Conservation (phyloP, 2,113 vertebrate species). For the Trichomycterus rosablanca region DNA sequence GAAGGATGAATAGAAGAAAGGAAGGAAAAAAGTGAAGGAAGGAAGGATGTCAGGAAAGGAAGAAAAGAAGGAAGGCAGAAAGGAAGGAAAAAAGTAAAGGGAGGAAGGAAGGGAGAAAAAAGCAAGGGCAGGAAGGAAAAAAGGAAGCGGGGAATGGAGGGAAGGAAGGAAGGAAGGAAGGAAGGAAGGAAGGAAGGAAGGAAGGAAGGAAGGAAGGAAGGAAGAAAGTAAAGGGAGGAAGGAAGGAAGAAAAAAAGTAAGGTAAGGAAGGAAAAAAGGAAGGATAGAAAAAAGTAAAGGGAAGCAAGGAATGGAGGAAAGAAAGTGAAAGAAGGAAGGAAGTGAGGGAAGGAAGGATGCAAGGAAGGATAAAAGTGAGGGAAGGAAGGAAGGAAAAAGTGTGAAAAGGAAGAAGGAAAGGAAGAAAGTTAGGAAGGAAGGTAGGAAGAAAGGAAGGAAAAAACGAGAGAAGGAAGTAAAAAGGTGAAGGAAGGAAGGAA, state of each 20-base stretch:
- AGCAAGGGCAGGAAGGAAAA: not conserved
- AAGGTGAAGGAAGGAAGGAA: not conserved
- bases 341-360: not conserved
- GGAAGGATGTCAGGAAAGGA: not conserved
- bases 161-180: too few relatives aligned
- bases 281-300: not conserved
- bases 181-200: too few relatives aligned
- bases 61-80: too few relatives aligned
- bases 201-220: too few relatives aligned
- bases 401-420: not conserved
- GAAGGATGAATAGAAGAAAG: too few relatives aligned
- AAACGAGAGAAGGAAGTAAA: not conserved
- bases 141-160: not conserved
- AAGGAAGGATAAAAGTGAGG: not conserved
- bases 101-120: too few relatives aligned
- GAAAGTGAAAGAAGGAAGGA: not conserved
- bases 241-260: not conserved
- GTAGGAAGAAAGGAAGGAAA: constrained; percentile 26
- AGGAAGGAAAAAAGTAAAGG: too few relatives aligned
- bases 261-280: not conserved
- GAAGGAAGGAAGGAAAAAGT: not conserved
- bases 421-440: constrained; percentile 18
- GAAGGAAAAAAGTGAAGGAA: constrained; percentile 14
- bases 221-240: not conserved
- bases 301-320: not conserved